A percentile compares a stretch with the other conserved stretches of the same genome.
Evolutionary conservation across 2,113 vertebrate species (phyloP).

Genomic region (Misgurnus mizolepis): DNA sequence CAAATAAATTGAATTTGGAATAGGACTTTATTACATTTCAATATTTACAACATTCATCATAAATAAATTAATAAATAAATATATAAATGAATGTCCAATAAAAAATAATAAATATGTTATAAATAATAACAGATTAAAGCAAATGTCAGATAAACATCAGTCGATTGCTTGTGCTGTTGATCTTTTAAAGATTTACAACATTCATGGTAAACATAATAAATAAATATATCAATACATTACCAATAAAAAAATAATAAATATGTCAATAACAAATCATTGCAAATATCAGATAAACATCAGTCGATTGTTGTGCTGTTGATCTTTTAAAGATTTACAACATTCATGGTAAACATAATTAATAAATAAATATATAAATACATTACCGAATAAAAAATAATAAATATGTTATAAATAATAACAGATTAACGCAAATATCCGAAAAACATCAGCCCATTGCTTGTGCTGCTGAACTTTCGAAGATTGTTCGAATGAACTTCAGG

Average conservation of each 20-base stretch:
- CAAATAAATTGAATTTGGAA: neutral
- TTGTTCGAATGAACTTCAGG: neutral
- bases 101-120: neutral
- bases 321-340: neutral
- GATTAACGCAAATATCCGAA: neutral
- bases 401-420: no score
- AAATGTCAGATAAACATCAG: neutral
- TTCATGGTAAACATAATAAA: neutral
- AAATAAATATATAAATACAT: slow-evolving; percentile 16
- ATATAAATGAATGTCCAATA: neutral
- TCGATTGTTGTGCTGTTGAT: neutral
- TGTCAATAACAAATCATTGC: no score
- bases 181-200: neutral
- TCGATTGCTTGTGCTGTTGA: no score
- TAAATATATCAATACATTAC: slow-evolving; percentile 14
- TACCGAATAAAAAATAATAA: no score
- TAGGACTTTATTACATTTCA: neutral
- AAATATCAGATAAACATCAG: neutral
- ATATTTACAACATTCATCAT: neutral
- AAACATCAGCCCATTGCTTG: neutral
- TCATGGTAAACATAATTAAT: neutral
- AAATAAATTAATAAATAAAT: neutral
- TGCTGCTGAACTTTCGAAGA: neutral
- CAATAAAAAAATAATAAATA: neutral
- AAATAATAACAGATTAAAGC: neutral